Conservation (phyloP, 2,113 vertebrate species). For the Phalacrocorax aristotelis region DNA sequence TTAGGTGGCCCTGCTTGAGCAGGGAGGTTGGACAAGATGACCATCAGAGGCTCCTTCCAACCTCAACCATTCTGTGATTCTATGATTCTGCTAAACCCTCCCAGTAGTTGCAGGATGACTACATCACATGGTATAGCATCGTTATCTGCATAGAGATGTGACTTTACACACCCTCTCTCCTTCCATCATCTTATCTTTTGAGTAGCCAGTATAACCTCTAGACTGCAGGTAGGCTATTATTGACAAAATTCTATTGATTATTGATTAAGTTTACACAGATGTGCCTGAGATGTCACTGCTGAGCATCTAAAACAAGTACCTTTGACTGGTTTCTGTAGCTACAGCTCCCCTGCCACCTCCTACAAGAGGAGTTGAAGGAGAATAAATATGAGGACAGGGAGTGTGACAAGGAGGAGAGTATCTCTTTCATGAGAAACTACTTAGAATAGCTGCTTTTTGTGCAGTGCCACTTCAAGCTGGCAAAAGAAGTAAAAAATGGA, state of each 20-base stretch:
- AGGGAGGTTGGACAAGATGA: not conserved
- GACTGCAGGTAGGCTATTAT: not conserved
- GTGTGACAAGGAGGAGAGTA: not conserved
- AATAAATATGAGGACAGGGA: not conserved
- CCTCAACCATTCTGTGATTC: not conserved
- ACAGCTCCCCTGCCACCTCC: not conserved
- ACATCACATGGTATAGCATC: not conserved
- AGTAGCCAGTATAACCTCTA: not conserved
- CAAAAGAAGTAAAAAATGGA: not conserved
- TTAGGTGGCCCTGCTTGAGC: not conserved
- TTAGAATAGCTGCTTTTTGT: not conserved
- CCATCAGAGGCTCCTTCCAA: not conserved
- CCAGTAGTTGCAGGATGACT: not conserved
- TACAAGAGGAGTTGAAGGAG: not conserved
- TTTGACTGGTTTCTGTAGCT: not conserved
- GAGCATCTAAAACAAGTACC: not conserved
- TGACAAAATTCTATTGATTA: not conserved
- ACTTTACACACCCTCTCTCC: not conserved
- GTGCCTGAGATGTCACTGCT: not conserved
- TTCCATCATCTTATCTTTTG: not conserved
- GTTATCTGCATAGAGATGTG: not conserved
- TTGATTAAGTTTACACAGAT: not conserved
- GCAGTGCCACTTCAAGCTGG: not conserved
- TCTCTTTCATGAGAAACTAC: not conserved
- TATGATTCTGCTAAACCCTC: not conserved